Base-by-base conservation (phyloP, 2,113 vertebrate species). In the Bubo bubo region DNA sequence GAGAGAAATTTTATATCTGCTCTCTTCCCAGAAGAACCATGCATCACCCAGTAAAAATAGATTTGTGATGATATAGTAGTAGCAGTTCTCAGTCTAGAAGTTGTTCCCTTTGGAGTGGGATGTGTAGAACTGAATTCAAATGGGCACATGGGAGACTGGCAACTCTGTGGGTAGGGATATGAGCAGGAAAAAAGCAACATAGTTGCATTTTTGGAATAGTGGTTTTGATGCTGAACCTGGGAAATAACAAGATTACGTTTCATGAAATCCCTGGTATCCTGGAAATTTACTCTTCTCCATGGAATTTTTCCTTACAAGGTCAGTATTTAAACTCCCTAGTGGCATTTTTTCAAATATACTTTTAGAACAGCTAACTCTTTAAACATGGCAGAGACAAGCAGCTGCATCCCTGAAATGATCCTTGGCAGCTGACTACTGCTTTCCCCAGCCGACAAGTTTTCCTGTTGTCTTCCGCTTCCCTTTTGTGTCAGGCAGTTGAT, bases 221-320 rank as follows among this genome's bases (percentile, higher is more conserved):
- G 95, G 26, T 90, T 86, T 68, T 59, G 60, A 68, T 72, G 50
- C 72, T 58, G 83, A 89, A 97, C 59, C 89, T 95, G 96, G 88
- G 92, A 95, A 95, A 85, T 53, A 0, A 2, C 1, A 8, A 58
- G 70, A 87, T 35, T 49, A 89, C 77, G 82, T 79, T 12, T 63
- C 71, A 63, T 8, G 6, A 75, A 95, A 84, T 95, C 41, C 56
- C 56, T 2, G 53, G 18, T 87, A 93, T 95, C 77, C 84, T 82
- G 86, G 86, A 96, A 91, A 75, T 91, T 79, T 0, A 6, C 79
- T 66, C 34, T 72, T 73, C 70, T 67, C 58, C 7, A 27, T 92
- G 88, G 88, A 97, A 74, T 86, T 93, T 93, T 95, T 94, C 94
- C 96, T 73, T 95, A 97, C 89, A 97, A 97, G 96, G 93, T 97